Conservation (phyloP, 2,888 invertebrate species). For the Dryococelus australis region DNA sequence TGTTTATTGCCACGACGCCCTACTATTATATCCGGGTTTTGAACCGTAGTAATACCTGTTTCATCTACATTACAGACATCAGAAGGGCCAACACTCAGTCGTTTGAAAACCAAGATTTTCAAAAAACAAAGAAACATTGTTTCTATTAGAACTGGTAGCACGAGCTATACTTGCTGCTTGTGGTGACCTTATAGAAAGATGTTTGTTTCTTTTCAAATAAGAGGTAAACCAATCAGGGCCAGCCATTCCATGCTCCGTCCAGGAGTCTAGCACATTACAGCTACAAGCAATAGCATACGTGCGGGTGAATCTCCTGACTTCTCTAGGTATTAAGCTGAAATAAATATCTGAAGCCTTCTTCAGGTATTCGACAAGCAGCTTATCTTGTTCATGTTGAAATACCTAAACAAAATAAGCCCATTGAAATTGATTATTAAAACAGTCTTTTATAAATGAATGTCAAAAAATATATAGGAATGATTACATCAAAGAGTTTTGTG, state of each 20-base stretch:
- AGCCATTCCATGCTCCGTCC: constrained; percentile 48
- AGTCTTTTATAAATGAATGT: not conserved
- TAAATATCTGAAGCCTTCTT: constrained; percentile 34
- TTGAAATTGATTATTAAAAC: not conserved
- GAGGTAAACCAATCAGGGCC: constrained; percentile 52
- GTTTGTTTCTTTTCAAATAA: constrained; percentile 52
- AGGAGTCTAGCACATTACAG: constrained; percentile 47
- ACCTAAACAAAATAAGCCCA: constrained; percentile 36
- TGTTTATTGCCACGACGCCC: too few species aligned
- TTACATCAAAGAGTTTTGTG: too few species aligned
- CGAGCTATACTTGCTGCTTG: constrained; percentile 51
- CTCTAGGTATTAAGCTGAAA: constrained; percentile 47
- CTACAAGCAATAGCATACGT: constrained; percentile 45
- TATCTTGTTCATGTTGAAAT: constrained; percentile 44
- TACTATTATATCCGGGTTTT: too few species aligned
- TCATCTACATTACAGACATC: too few species aligned
- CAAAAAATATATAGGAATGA: too few species aligned
- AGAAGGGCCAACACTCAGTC: constrained; percentile 24
- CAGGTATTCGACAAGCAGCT: constrained; percentile 41
- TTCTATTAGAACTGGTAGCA: too few species aligned
- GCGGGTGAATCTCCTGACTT: too few species aligned
- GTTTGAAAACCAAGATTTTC: constrained; percentile 36
- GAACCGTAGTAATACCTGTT: too few species aligned
- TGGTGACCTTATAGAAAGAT: constrained; percentile 47
- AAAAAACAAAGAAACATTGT: too few species aligned